phyloP scores from a whole-genome alignment of 53 echinoderm and acorn worm species.

The Pentamera pediparva region DNA sequence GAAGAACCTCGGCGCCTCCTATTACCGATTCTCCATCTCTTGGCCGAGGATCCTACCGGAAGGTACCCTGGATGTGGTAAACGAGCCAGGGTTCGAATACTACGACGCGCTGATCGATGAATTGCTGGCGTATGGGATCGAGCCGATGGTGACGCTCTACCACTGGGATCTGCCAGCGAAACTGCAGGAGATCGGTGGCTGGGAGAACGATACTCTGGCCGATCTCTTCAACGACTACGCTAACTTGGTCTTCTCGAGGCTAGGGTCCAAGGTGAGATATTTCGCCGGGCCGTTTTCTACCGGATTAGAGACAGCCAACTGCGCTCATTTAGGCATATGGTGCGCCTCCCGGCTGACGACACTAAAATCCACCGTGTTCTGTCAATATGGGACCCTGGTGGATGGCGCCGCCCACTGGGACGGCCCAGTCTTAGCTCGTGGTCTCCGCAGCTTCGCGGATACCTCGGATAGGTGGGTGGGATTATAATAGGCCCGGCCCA shows the following conservation, averaged over 20 bases:
- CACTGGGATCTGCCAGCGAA: conserved; percentile 87
- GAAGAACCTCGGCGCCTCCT: conserved; percentile 56
- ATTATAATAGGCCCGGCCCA: too few species aligned
- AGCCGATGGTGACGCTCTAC: conserved; percentile 83
- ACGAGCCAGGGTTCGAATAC: conserved; percentile 56
- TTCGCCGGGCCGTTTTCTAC: too few species aligned
- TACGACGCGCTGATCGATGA: conserved; percentile 61
- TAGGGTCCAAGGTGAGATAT: conserved; percentile 35
- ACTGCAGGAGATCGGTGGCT: conserved; percentile 68
- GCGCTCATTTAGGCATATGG: too few species aligned
- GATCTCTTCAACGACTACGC: conserved; percentile 83
- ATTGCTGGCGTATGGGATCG: conserved; percentile 59
- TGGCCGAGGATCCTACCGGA: conserved; percentile 64
- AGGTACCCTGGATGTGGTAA: conserved; percentile 51
- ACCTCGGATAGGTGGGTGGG: too few species aligned
- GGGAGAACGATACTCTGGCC: conserved; percentile 73
- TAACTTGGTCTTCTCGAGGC: conserved; percentile 54
- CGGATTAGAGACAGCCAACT: too few species aligned
- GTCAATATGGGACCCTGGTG: too few species aligned
- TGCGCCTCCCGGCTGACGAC: too few species aligned
- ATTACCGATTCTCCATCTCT: conserved; percentile 86
- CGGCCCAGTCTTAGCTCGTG: too few species aligned
- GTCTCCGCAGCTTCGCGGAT: too few species aligned
- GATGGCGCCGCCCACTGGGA: too few species aligned
- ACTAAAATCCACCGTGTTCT: too few species aligned